Evolutionary conservation across 92 coral and sea anemone genomes (phyloP).

Genomic region (Actinostola sp.): DNA sequence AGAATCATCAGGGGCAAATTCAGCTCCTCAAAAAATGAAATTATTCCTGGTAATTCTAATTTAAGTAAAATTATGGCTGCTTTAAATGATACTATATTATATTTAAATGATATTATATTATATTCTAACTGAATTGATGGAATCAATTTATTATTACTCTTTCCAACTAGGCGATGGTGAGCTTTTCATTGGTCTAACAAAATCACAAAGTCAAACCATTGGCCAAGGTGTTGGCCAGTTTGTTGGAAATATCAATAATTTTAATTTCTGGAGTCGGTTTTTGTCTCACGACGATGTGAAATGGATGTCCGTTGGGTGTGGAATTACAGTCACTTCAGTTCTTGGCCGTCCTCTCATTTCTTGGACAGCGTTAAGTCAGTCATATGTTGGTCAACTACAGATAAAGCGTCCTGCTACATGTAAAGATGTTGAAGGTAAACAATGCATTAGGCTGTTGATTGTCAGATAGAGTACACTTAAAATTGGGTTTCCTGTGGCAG

Average conservation of each 20-base stretch:
- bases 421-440: slow-evolving; percentile 40
- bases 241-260: slow-evolving; percentile 45
- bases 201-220: slow-evolving; percentile 5
- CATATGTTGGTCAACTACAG: slow-evolving; percentile 13
- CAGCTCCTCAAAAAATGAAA: slow-evolving; percentile 6
- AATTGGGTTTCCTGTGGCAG: not conserved
- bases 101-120: too few species aligned
- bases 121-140: too few species aligned
- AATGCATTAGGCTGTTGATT: not conserved
- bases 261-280: slow-evolving; percentile 56
- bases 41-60: slow-evolving; percentile 14
- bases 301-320: slow-evolving; percentile 37
- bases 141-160: not conserved
- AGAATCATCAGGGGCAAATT: not conserved
- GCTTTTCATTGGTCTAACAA: slow-evolving; percentile 36
- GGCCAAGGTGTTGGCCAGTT: slow-evolving; percentile 25
- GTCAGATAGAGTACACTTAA: not conserved
- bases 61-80: not conserved
- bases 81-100: too few species aligned
- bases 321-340: not conserved
- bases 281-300: slow-evolving; percentile 1
- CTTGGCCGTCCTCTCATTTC: slow-evolving; percentile 13
- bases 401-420: slow-evolving; percentile 43
- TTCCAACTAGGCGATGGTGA: slow-evolving; percentile 37
- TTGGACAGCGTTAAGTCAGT: slow-evolving; percentile 22